These are phyloP conservation scores for Centropus bengalensis DNA, from an alignment of 2,113 vertebrate genomes.

Conservation along the genomic window DNA sequence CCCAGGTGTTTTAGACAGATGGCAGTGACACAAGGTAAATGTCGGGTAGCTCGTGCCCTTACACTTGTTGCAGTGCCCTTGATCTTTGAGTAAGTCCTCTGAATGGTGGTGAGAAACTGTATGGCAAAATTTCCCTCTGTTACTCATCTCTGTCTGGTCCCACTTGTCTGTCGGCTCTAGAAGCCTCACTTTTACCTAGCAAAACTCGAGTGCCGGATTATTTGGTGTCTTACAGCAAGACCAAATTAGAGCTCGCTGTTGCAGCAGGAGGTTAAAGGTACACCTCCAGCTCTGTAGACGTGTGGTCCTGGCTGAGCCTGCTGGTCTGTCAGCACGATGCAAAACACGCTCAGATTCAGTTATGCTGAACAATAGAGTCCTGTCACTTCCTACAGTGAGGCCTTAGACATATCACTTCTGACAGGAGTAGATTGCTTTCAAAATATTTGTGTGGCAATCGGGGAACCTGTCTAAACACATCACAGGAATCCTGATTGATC, in stretches of 20 bases:
- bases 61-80: background rate
- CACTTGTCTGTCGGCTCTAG: background rate
- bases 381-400: conserved; percentile 58
- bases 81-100: background rate
- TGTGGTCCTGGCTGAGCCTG: background rate
- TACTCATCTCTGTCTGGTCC: background rate
- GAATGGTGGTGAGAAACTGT: background rate
- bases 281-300: background rate
- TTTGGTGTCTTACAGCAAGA: background rate
- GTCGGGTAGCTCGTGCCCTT: background rate
- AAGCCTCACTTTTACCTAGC: background rate
- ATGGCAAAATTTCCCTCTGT: background rate
- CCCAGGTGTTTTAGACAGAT: background rate
- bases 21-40: background rate
- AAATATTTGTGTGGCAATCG: conserved; percentile 55
- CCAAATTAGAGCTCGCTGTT: background rate
- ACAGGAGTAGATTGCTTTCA: conserved; percentile 64
- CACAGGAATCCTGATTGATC: conserved; percentile 41
- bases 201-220: background rate
- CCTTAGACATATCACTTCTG: conserved; percentile 38
- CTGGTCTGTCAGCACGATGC: background rate
- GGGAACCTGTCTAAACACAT: conserved; percentile 63
- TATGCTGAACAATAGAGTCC: conserved; percentile 44
- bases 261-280: background rate
- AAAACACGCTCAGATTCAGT: conserved; percentile 45